Conservation (phyloP, 2,797 vertebrate species). For the Saxicola maurus region DNA sequence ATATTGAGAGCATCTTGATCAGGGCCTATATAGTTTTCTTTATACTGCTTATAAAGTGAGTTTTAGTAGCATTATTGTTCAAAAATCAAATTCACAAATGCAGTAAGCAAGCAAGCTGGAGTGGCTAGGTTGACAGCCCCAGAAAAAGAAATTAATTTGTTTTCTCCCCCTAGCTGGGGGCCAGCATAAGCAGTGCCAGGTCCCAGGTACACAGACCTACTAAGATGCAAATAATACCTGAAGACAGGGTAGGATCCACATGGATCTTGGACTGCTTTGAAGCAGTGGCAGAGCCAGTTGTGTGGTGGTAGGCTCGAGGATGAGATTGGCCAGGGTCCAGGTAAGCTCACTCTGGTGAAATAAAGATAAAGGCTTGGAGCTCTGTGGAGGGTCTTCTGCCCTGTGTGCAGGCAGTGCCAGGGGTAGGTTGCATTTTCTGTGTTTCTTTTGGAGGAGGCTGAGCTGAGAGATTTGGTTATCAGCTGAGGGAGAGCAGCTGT, state of each 20-base stretch:
- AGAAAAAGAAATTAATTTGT: background rate
- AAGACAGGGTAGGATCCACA: background rate
- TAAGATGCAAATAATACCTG: background rate
- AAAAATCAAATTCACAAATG: background rate
- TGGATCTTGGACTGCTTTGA: background rate
- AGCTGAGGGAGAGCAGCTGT: background rate
- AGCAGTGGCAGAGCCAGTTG: background rate
- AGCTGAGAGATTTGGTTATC: background rate
- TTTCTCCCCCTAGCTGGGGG: background rate
- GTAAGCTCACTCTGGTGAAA: background rate
- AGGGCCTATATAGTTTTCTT: background rate
- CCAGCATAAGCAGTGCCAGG: background rate
- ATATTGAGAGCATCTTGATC: conserved; percentile 17
- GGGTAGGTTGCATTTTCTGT: background rate
- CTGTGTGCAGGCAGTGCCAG: background rate
- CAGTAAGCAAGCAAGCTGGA: background rate
- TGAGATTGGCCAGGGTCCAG: background rate
- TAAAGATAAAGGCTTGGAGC: rapidly evolving
- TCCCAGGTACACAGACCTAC: background rate
- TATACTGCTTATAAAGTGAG: background rate
- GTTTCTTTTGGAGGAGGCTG: background rate
- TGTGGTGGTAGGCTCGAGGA: background rate
- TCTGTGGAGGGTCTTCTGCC: background rate
- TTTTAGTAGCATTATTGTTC: background rate
- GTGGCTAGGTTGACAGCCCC: background rate